Base-by-base conservation (phyloP, 2,888 invertebrate species). In the Loripinus fragilis region DNA sequence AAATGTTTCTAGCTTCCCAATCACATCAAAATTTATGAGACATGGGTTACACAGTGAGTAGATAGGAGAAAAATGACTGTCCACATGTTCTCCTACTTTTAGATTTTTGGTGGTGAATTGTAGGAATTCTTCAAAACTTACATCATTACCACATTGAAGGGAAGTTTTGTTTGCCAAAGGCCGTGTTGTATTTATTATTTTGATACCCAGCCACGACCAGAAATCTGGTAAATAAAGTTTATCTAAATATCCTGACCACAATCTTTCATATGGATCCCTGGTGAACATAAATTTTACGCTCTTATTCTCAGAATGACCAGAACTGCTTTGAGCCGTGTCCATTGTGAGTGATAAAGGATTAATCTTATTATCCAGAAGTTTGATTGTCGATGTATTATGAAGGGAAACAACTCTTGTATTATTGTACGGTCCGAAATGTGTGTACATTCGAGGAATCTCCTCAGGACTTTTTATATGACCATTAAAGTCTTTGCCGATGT, bases 211-310 rank as follows among this genome's bases (percentile, higher is more conserved):
- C 66, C 76, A 70, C 52, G 67, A 69, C 88, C 87, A 88, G 70
- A 87, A 88, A 52, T 86, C 85, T 15, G 88, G 87, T 23, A 88
- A 79, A 70, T 77, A 86, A 3, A 86, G 48, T 76, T 88, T 88
- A 81, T 88, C 88, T 30, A 88, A 60, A 52, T 88, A 88, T 2
- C 85, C 85, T 12, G 87, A 87, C 78, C 86, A 85, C 20, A 88
- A 71, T 28, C 87, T 75, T 12, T 83, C 79, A 71, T 83, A 88
- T 0, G 88, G 87, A 64, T 88, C 85, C 17, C 88, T 74, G 25
- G 83, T 74, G 48, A 88, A 85, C 66, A 87, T 83, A 42, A 88
- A 81, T 64, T 70, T 76, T 23, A 76, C 42, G n/a, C n/a, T n/a
- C n/a, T n/a, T n/a, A n/a, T n/a, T n/a, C n/a, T n/a, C n/a, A n/a